phyloP scores from a whole-genome alignment of 2,113 vertebrate species.

The Oreocharis arfaki region DNA sequence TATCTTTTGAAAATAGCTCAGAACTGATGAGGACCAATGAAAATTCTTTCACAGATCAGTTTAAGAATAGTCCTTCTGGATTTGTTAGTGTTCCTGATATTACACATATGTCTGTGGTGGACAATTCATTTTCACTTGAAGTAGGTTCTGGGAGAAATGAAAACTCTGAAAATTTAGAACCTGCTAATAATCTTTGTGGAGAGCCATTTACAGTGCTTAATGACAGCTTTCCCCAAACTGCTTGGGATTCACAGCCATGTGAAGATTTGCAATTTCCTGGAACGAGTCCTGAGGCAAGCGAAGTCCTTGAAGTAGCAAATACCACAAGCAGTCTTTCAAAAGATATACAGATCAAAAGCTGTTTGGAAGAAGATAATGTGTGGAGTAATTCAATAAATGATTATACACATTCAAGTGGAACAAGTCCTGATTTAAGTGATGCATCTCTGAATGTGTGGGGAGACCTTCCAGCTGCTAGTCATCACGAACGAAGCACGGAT shows the following conservation, averaged over 20 bases:
- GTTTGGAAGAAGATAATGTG: conserved; percentile 55
- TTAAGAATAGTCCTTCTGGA: not conserved
- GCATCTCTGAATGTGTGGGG: conserved; percentile 55
- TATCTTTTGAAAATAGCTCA: not conserved
- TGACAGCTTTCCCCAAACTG: conserved; percentile 61
- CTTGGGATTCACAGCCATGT: conserved; percentile 70
- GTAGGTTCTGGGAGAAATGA: conserved; percentile 17
- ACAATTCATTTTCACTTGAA: conserved; percentile 7
- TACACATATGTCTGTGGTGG: not conserved
- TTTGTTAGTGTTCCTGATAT: not conserved
- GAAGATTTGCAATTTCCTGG: conserved; percentile 68
- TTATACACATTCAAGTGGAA: conserved; percentile 74
- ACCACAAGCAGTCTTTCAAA: conserved; percentile 2
- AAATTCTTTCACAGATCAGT: not conserved
- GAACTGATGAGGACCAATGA: not conserved
- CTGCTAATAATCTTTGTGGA: not conserved
- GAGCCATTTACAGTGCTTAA: not conserved
- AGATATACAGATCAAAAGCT: conserved; percentile 27
- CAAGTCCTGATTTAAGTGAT: conserved; percentile 77
- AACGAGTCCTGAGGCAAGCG: conserved; percentile 66
- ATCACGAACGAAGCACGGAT: not conserved
- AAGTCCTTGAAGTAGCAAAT: conserved; percentile 22
- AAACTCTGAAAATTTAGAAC: not conserved
- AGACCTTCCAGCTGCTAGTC: not conserved
- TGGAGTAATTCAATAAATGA: conserved; percentile 81